These are phyloP conservation scores for Malurus alboscapulatus DNA, from an alignment of 2,113 vertebrate species.

Conservation along the genomic window DNA sequence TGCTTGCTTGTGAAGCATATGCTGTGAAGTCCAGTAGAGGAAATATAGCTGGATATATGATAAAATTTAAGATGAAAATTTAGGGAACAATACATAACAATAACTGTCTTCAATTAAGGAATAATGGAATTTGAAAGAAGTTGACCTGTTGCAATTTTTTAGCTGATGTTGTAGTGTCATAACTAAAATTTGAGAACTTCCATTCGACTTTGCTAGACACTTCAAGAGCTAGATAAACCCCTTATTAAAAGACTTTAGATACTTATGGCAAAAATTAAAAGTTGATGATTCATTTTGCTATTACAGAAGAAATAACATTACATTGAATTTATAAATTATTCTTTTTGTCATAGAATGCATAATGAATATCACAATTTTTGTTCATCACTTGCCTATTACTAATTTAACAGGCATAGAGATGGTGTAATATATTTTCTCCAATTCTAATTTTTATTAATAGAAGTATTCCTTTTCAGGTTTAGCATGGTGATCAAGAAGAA, in stretches of 20 bases:
- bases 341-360: conserved; percentile 32
- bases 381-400: conserved; percentile 48
- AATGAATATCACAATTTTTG: conserved; percentile 52
- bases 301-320: conserved; percentile 55
- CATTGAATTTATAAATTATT: conserved; percentile 54
- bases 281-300: conserved; percentile 32
- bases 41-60: background rate
- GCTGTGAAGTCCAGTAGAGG: background rate
- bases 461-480: background rate
- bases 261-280: conserved; percentile 23
- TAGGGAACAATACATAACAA: background rate
- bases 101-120: background rate
- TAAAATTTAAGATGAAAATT: background rate
- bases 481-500: background rate
- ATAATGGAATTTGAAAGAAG: background rate
- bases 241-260: conserved; percentile 13
- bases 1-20: background rate
- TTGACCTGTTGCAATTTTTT: background rate
- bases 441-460: conserved; percentile 8
- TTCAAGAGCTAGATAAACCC: background rate
- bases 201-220: background rate
- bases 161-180: background rate
- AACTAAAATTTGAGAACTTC: background rate
- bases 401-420: conserved; percentile 17
- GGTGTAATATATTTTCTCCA: conserved; percentile 13